These are phyloP conservation scores for Myotis lucifugus DNA, from an alignment of 2,113 vertebrate genomes.

Conservation along the genomic window DNA sequence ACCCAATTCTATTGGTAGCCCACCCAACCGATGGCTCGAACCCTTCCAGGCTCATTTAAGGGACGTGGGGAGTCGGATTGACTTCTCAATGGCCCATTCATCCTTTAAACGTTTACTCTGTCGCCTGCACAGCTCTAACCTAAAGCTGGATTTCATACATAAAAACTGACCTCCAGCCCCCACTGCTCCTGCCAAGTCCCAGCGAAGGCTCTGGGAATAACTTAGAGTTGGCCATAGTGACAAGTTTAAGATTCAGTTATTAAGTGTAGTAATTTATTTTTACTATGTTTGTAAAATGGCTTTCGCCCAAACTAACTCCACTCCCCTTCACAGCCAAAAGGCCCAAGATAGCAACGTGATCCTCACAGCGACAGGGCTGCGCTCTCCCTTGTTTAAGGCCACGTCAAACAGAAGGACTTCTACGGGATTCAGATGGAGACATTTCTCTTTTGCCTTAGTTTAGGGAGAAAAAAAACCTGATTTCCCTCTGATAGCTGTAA, in stretches of 20 bases:
- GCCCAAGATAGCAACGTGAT: constrained; percentile 84
- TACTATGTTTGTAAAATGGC: constrained; percentile 84
- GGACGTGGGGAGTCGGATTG: constrained; percentile 48
- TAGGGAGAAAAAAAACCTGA: constrained; percentile 82
- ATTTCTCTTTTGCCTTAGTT: constrained; percentile 84
- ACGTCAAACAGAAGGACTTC: constrained; percentile 87
- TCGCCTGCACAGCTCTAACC: constrained; percentile 59
- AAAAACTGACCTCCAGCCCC: constrained; percentile 74
- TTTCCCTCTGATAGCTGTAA: constrained; percentile 88
- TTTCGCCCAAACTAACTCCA: constrained; percentile 78
- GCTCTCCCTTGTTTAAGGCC: constrained; percentile 84
- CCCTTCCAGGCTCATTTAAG: constrained; percentile 49
- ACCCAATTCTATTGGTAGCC: constrained; percentile 14
- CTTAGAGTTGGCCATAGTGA: constrained; percentile 81
- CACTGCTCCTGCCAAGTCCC: constrained; percentile 72
- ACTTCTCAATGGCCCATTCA: constrained; percentile 75
- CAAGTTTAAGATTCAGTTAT: constrained; percentile 84
- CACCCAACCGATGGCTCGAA: constrained; percentile 40
- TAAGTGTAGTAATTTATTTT: constrained; percentile 84
- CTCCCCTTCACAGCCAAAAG: constrained; percentile 84
- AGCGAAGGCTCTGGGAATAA: constrained; percentile 77
- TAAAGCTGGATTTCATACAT: constrained; percentile 78
- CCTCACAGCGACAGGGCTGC: constrained; percentile 79
- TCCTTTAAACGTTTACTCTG: constrained; percentile 70
- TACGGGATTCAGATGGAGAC: constrained; percentile 84